These are phyloP conservation scores for Argyrosomus japonicus DNA, from an alignment of 2,113 vertebrate species.

Conservation along the genomic window DNA sequence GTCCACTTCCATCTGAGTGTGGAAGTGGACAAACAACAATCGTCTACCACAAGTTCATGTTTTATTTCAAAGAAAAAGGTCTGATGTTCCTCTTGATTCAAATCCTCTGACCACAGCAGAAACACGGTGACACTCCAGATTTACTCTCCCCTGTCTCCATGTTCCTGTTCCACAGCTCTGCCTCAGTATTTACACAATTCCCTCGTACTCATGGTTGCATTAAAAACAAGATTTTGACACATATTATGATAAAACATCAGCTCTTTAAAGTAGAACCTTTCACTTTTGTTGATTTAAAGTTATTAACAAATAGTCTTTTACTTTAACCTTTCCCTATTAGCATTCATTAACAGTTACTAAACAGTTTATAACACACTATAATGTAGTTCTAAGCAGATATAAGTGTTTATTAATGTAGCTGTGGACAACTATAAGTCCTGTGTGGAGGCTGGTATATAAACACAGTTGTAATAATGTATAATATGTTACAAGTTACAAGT, in stretches of 20 bases:
- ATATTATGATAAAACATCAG: background rate
- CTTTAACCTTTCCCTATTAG: background rate
- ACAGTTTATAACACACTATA: background rate
- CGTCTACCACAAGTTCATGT: background rate
- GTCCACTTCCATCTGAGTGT: background rate
- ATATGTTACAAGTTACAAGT: background rate
- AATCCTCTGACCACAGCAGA: background rate
- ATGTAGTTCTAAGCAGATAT: too few species aligned
- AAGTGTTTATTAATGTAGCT: background rate
- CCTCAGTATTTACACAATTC: background rate
- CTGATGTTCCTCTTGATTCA: background rate
- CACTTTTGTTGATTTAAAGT: background rate
- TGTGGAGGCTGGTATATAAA: background rate
- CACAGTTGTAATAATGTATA: background rate
- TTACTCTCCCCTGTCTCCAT: background rate
- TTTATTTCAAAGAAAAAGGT: background rate
- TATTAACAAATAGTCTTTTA: background rate
- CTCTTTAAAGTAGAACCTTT: background rate
- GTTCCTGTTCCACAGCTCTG: background rate
- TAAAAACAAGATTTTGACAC: background rate
- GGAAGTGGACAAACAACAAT: background rate
- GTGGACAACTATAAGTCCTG: background rate
- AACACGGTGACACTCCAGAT: background rate
- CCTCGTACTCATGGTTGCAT: background rate
- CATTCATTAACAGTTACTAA: background rate